Conservation (phyloP, 2,113 vertebrate genomes). For the Leptobrachium leishanense region DNA sequence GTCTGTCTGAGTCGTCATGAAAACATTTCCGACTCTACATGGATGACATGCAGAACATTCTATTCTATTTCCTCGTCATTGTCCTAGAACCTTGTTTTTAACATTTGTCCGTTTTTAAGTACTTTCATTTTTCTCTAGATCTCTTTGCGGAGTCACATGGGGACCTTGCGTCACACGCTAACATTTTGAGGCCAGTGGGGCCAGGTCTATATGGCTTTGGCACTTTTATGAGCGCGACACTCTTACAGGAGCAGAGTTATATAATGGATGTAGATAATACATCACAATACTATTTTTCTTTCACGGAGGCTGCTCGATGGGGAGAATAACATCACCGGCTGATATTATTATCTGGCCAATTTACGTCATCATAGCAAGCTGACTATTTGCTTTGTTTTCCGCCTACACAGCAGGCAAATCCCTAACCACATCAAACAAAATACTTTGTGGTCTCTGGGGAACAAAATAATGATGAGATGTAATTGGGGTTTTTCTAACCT, state of each 20-base stretch:
- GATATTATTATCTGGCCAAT: slow-evolving; percentile 34
- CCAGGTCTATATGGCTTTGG: no score
- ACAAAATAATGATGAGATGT: slow-evolving; percentile 35
- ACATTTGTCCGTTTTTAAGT: no score
- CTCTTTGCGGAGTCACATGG: no score
- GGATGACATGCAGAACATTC: no score
- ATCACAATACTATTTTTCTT: slow-evolving; percentile 11
- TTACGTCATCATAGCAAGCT: slow-evolving; percentile 27
- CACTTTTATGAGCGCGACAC: no score
- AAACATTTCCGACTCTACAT: no score
- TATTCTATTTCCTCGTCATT: no score
- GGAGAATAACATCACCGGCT: slow-evolving; percentile 39
- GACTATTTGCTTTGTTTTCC: slow-evolving; percentile 27
- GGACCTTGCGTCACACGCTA: no score
- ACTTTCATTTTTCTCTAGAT: no score
- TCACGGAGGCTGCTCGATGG: slow-evolving; percentile 13
- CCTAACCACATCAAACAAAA: slow-evolving; percentile 42
- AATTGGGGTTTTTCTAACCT: slow-evolving; percentile 40
- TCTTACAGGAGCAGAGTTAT: background rate
- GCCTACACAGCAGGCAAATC: slow-evolving; percentile 25
- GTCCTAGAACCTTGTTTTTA: no score
- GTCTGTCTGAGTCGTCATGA: no score
- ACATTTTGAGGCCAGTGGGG: no score
- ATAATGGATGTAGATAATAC: slow-evolving; percentile 16
- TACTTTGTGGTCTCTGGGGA: slow-evolving; percentile 21